Evolutionary conservation across 2,888 invertebrate species (phyloP), one percentile per base, ranked within the genome.

Genomic region (Oeneis ivallda): DNA sequence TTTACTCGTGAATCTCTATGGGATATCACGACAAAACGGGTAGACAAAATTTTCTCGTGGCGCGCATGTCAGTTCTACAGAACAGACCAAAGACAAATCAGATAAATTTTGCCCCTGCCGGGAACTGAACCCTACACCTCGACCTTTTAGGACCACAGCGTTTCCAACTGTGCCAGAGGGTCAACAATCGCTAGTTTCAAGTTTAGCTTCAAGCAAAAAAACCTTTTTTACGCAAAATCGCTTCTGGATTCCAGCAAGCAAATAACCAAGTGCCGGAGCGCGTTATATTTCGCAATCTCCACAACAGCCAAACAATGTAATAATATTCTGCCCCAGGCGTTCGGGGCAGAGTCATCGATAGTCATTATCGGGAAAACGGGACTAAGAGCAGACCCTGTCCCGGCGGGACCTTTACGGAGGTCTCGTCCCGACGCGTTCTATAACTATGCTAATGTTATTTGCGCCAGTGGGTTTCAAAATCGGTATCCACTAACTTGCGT

Each of bases 381-480:
- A 87, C 87, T 90, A 87, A 91, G 88, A 90, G 87, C 83, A 86
- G 83, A 84, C 83, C 84, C 83, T 79, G 81, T 81, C 89, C 88
- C 89, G 75, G 72, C 76, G 89, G 89, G 88, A 87, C 89, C 88
- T 85, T 90, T 90, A 85, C 85, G 79, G 79, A 86, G 88, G 90
- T 88, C 89, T 88, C 89, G 89, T 90, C 89, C 86, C 86, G 76
- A 80, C 84, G 84, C 86, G 85, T 87, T 88, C 89, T 88, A 92
- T 92, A 90, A 90, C 89, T 91, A 92, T 92, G 91, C 90, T 91
- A 91, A 91, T 91, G 89, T 89, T 91, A 91, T 91, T 89, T 89
- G 89, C 85, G 86, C 85, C 88, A 85, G 85, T 86, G 87, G 89
- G 86, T 86, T 87, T 79, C 80, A 79, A 82, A 89, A 88, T 84